Evolutionary conservation across 2,888 invertebrate genomes (phyloP).

Genomic region (Acronicta psi): DNA sequence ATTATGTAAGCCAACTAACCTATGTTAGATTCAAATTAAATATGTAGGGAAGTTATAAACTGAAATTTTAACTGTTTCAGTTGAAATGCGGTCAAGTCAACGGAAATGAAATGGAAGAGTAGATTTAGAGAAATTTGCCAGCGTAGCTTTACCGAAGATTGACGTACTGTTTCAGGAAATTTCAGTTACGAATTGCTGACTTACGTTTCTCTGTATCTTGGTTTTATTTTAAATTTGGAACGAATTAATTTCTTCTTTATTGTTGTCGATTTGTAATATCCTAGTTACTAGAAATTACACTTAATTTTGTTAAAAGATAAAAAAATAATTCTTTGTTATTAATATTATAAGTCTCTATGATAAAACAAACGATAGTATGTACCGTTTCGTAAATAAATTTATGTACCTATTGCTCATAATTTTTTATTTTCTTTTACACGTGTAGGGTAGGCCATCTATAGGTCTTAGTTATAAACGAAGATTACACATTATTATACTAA

Average conservation of each 20-base stretch:
- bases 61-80: conserved; percentile 28
- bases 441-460: too few species aligned
- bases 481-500: background rate
- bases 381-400: too few species aligned
- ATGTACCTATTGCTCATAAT: too few species aligned
- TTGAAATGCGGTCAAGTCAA: conserved; percentile 48
- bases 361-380: too few species aligned
- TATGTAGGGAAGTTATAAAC: background rate
- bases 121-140: conserved; percentile 45
- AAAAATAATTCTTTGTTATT: too few species aligned
- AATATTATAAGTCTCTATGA: too few species aligned
- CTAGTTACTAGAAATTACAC: too few species aligned
- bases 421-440: too few species aligned
- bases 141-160: conserved; percentile 45
- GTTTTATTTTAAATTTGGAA: conserved; percentile 5
- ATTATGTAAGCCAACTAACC: too few species aligned
- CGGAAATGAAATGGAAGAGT: conserved; percentile 42
- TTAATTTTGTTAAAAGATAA: too few species aligned
- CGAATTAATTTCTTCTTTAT: background rate
- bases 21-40: background rate
- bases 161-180: conserved; percentile 41
- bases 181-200: conserved; percentile 43
- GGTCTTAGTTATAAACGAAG: too few species aligned
- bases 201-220: conserved; percentile 10
- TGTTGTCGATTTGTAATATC: background rate